Percentiles rank a stretch among this genome's conserved stretches.
Conservation (phyloP, 1,140 invertebrate species). For the Scaptomyza pallida region DNA sequence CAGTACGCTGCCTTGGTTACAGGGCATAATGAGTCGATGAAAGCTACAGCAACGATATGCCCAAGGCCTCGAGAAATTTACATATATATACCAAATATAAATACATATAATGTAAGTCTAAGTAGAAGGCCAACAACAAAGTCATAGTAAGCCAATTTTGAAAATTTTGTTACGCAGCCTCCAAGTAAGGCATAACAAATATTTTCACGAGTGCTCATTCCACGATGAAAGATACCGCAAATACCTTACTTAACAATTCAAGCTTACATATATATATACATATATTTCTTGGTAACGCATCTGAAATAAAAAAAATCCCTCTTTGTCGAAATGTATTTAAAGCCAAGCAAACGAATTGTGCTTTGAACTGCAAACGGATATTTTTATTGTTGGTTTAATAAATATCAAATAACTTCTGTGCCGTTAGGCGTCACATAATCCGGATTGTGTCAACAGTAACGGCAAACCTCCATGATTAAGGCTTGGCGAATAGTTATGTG, state of each 20-base stretch:
- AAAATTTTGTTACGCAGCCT: slow-evolving; percentile 13
- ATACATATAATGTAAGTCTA: slow-evolving; percentile 1
- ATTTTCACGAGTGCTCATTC: neutral
- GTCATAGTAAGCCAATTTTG: slow-evolving; percentile 37
- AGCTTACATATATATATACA: neutral
- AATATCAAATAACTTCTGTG: slow-evolving; percentile 55
- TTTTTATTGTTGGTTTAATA: slow-evolving; percentile 46
- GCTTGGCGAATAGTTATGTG: slow-evolving; percentile 21
- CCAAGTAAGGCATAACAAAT: neutral
- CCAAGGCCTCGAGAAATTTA: slow-evolving; percentile 22
- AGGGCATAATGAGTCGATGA: slow-evolving; percentile 13
- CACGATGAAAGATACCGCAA: neutral
- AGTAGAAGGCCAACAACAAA: slow-evolving; percentile 15
- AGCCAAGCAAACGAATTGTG: slow-evolving; percentile 17
- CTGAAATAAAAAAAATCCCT: neutral
- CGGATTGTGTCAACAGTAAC: slow-evolving; percentile 4
- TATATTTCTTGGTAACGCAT: neutral
- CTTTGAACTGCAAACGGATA: neutral
- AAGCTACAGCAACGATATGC: slow-evolving; percentile 25
- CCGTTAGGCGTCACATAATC: slow-evolving; percentile 47
- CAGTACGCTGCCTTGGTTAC: neutral
- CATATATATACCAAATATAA: neutral
- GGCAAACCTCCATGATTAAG: slow-evolving; percentile 19
- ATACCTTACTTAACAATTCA: slow-evolving; percentile 11
- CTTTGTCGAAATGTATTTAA: slow-evolving; percentile 1